Conservation (phyloP, 2,113 vertebrate species). For the Ahaetulla prasina region DNA sequence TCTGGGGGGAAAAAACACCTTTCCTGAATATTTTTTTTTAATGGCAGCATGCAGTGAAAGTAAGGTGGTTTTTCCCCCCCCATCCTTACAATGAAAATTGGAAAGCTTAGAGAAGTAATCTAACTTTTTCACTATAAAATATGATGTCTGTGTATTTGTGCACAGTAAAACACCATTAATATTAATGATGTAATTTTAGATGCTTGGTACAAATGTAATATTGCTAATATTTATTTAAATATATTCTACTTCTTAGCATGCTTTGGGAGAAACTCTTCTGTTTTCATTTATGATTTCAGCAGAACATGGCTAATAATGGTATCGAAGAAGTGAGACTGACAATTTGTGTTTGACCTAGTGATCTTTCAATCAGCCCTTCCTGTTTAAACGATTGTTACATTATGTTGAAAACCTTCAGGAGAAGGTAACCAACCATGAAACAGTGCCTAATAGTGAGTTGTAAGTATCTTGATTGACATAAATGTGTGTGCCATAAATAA, state of each 20-base stretch:
- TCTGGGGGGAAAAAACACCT: too few species aligned
- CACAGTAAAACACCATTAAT: neutral
- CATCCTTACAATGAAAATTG: neutral
- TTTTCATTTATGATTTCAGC: neutral
- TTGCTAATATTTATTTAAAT: neutral
- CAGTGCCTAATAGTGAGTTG: neutral
- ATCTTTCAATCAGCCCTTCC: slow-evolving; percentile 21
- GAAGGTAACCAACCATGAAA: slow-evolving; percentile 42
- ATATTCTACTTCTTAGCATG: neutral
- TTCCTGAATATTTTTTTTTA: neutral
- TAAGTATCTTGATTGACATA: neutral
- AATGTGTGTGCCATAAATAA: neutral
- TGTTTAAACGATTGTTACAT: slow-evolving; percentile 33
- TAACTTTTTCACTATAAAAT: neutral
- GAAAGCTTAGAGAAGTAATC: neutral
- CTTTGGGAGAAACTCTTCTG: neutral
- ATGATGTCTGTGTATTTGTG: neutral
- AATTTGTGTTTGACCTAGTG: neutral
- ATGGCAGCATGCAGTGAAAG: neutral
- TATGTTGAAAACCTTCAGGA: slow-evolving; percentile 13
- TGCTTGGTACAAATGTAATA: neutral
- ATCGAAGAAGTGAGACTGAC: neutral
- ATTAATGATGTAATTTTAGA: neutral
- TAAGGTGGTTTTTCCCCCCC: neutral
- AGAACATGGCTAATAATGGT: slow-evolving; percentile 26